Evolutionary conservation across 2,797 vertebrate genomes (phyloP).

Genomic region (Gephyroberyx darwinii): DNA sequence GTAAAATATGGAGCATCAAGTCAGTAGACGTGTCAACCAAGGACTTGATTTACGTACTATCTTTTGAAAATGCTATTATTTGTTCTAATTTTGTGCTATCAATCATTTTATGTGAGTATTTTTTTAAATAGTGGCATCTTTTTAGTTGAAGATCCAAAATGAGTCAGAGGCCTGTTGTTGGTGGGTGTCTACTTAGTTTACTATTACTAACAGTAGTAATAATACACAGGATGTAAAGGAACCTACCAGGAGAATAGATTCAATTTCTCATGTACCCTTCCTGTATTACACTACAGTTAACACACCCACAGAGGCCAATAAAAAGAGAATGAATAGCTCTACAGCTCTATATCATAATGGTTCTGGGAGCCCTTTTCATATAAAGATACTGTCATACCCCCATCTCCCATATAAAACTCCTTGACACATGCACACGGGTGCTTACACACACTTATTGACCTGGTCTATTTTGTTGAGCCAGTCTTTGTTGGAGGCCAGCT

Average conservation of each 20-base stretch:
- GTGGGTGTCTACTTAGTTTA: background rate
- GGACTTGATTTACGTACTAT: too few relatives aligned
- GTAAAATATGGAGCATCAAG: background rate
- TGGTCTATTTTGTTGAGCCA: slow-evolving; percentile 91
- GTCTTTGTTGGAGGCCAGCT: slow-evolving; percentile 90
- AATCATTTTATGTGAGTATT: too few relatives aligned
- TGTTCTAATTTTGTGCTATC: too few relatives aligned
- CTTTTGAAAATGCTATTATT: too few relatives aligned
- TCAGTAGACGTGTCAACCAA: background rate
- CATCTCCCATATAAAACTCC: background rate
- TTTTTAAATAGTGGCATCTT: background rate
- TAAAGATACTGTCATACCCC: background rate
- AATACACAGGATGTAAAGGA: background rate
- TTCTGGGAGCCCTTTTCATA: background rate
- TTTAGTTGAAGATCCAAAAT: background rate
- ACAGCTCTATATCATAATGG: background rate
- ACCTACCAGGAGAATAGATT: background rate
- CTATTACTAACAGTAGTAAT: background rate
- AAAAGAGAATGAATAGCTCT: background rate
- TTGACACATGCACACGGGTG: background rate
- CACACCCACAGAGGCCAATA: background rate
- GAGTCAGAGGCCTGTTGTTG: background rate
- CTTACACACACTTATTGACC: slow-evolving; percentile 71
- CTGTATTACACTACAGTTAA: background rate
- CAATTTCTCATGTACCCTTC: background rate